A percentile compares a stretch with the other conserved stretches of the same genome.
Conservation (phyloP, 2,797 vertebrate species). For the Podarcis lilfordi region DNA sequence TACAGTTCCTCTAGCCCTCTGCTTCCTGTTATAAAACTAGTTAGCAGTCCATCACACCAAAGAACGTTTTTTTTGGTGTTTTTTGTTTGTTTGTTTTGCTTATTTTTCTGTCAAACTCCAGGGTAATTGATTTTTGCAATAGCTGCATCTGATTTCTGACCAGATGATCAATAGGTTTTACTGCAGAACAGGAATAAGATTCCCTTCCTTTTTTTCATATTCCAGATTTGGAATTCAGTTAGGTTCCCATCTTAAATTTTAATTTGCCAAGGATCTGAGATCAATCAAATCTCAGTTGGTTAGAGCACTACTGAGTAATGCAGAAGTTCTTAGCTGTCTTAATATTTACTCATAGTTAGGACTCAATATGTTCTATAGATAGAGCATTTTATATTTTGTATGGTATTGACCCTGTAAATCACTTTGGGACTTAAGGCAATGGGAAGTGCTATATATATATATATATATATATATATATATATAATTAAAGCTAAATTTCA, state of each 20-base stretch:
- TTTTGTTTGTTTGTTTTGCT: neutral
- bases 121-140: slow-evolving; percentile 37
- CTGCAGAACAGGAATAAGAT: neutral
- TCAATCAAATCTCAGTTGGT: slow-evolving; percentile 8
- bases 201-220: neutral
- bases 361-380: neutral
- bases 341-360: neutral
- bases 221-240: neutral
- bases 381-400: neutral
- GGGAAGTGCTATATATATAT: no score
- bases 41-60: neutral
- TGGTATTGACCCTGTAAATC: no score
- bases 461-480: no score
- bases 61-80: neutral
- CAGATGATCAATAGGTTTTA: slow-evolving; percentile 25
- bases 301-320: neutral
- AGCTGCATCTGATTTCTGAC: slow-evolving; percentile 23
- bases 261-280: slow-evolving; percentile 11
- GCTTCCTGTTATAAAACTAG: neutral
- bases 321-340: slow-evolving; percentile 19
- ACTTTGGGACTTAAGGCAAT: no score
- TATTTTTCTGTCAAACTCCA: neutral
- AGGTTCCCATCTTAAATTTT: slow-evolving; percentile 24
- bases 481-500: neutral
- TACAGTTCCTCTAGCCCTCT: neutral